Evolutionary conservation across 2,797 vertebrate genomes (phyloP), one percentile per base, ranked within the genome.

Genomic region (Chanos chanos): DNA sequence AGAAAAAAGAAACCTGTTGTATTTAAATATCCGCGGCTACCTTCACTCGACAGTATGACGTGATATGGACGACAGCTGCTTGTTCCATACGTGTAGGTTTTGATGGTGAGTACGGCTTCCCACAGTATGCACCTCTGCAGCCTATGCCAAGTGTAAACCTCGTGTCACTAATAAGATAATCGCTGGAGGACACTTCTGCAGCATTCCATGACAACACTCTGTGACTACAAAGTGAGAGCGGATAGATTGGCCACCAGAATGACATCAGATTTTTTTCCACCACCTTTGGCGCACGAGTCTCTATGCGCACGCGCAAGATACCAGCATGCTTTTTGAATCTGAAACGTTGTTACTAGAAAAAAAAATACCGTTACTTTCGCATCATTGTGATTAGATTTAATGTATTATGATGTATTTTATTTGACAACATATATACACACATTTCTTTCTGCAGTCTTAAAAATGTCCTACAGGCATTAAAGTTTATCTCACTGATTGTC

Each of bases 61-160:
- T 49, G 70, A 76, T 75, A 72, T 70, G 72, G 73, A 63, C 77
- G 62, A 74, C 74, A 75, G 81, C 76, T 77, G 77, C 82, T 80
- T 78, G 78, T 83, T 86, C 83, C 87, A 75, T 85, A 68, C 82
- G 77, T 78, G 73, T 74, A 70, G 39, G 41, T n/a, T n/a, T 33
- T 72, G 74, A 80, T 71, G 77, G 77, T 78, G 63, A 56, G 75
- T 67, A 65, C 73, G 54, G 43, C 24, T 61, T 34, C 40, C 43
- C 55, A 54, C 4, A 54, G 16, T 37, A 50, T 44, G 28, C 33
- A 12, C 30, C 16, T 28, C 31, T 47, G 22, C 12, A 21, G 16
- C 28, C 25, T n/a, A 7, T 22, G 28, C 50, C 25, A 40, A 24
- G 21, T 25, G n/a, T 41, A 44, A 37, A 40, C 24, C 22, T 5